A percentile compares a stretch with the other conserved stretches of the same genome.
Conservation (phyloP, 2,888 invertebrate genomes). For the Harpalus rufipes region DNA sequence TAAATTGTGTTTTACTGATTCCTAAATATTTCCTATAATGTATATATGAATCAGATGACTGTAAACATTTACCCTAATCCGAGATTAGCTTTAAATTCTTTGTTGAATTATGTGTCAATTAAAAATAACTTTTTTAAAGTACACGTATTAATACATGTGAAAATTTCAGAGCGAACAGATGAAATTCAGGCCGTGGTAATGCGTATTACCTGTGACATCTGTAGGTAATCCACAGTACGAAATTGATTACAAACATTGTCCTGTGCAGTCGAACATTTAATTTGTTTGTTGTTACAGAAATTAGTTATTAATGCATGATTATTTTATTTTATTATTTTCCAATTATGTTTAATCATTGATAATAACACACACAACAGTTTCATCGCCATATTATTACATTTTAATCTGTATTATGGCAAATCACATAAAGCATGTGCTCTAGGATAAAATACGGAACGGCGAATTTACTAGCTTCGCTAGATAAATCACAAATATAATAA, state of each 20-base stretch:
- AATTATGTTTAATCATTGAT: constrained; percentile 46
- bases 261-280: constrained; percentile 13
- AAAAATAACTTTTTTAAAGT: too few species aligned
- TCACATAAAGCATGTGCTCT: constrained; percentile 3
- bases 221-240: neutral
- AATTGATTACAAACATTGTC: constrained; percentile 34
- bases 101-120: too few species aligned
- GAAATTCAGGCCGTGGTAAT: neutral
- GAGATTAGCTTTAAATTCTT: too few species aligned
- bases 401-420: constrained; percentile 15
- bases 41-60: too few species aligned
- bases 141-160: too few species aligned
- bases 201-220: neutral
- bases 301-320: constrained; percentile 27
- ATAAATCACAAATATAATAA: neutral
- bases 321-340: constrained; percentile 51
- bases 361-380: constrained; percentile 21
- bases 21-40: too few species aligned
- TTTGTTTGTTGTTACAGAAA: constrained; percentile 40
- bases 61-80: too few species aligned
- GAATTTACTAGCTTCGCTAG: neutral
- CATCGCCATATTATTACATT: constrained; percentile 28
- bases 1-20: too few species aligned
- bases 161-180: too few species aligned
- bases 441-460: neutral